phyloP scores from a whole-genome alignment of 2,797 vertebrate species.

The Crax fasciolata region DNA sequence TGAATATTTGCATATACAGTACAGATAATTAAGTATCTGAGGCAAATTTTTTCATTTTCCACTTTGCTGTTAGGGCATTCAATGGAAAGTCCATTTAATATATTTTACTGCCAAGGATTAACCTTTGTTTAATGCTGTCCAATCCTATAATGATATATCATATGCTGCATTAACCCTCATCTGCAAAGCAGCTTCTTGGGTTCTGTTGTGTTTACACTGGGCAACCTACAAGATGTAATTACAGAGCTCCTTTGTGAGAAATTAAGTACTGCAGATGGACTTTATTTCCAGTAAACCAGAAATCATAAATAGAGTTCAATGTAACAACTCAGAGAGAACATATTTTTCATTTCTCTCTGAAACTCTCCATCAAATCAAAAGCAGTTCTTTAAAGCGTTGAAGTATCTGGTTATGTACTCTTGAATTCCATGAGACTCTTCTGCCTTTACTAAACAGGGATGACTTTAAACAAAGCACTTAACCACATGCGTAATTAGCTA shows the following conservation, averaged over 20 bases:
- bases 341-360: not conserved
- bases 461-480: slow-evolving; percentile 52
- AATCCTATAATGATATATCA: not conserved
- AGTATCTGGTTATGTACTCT: slow-evolving; percentile 4
- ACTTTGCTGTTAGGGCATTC: not conserved
- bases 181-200: not conserved
- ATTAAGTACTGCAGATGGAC: not conserved
- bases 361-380: slow-evolving; percentile 50
- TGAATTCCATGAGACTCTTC: slow-evolving; percentile 39
- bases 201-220: slow-evolving; percentile 25
- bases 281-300: slow-evolving; percentile 5
- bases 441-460: slow-evolving; percentile 20
- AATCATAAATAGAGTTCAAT: not conserved
- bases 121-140: slow-evolving; percentile 32
- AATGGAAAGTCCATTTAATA: slow-evolving; percentile 33
- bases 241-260: slow-evolving; percentile 27
- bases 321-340: not conserved
- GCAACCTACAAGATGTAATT: slow-evolving; percentile 26
- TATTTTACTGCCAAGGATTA: slow-evolving; percentile 34
- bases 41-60: not conserved
- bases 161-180: slow-evolving; percentile 20
- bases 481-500: slow-evolving; percentile 34
- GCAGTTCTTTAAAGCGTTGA: slow-evolving; percentile 20
- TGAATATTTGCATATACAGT: slow-evolving; percentile 75
- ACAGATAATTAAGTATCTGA: slow-evolving; percentile 72